Evolutionary conservation across 2,797 vertebrate species (phyloP).

Genomic region (Mus spretus): DNA sequence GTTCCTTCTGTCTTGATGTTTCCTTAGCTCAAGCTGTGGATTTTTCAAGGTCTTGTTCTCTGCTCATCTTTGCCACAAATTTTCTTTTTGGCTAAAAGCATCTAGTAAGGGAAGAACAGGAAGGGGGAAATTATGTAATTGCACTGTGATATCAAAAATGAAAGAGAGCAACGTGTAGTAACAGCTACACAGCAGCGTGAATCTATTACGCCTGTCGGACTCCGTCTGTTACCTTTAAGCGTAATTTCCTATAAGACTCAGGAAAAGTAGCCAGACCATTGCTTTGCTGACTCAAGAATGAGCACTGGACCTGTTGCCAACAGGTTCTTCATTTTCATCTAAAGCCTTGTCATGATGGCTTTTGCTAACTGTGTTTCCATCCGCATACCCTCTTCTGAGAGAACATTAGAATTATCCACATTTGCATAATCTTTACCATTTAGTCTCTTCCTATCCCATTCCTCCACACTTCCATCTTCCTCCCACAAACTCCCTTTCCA

Average conservation of each 20-base stretch:
- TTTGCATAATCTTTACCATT: neutral
- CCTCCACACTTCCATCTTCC: neutral
- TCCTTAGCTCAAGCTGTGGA: neutral
- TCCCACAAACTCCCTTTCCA: neutral
- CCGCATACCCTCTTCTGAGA: neutral
- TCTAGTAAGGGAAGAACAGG: neutral
- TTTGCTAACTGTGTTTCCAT: too few relatives aligned
- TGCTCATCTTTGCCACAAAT: neutral
- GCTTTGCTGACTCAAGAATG: accelerated
- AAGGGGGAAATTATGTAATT: neutral
- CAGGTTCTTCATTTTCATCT: too few relatives aligned
- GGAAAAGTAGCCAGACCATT: neutral
- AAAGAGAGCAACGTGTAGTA: neutral
- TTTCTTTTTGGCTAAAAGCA: neutral
- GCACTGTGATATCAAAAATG: neutral
- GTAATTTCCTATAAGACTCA: neutral
- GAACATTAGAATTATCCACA: neutral
- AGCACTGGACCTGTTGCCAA: neutral
- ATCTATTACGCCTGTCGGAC: neutral
- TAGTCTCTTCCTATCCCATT: neutral
- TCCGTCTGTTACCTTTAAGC: neutral
- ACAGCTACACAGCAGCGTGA: neutral
- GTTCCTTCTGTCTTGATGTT: neutral
- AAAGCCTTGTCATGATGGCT: neutral
- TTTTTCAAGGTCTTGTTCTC: neutral